Evolutionary conservation across 2,888 invertebrate species (phyloP).

Genomic region (Protula sp.): DNA sequence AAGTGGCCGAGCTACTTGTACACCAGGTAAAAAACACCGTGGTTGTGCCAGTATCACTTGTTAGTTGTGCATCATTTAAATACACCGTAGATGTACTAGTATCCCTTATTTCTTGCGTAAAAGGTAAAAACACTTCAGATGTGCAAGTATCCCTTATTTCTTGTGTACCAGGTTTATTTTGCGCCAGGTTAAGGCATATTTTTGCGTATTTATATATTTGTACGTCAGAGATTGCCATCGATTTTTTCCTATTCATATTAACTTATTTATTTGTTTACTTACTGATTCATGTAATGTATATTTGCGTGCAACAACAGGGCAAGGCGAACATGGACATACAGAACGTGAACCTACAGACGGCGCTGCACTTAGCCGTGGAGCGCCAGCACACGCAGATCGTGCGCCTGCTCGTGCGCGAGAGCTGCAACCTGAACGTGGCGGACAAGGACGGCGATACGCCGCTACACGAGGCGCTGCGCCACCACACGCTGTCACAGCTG

Average conservation of each 20-base stretch:
- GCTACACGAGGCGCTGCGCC: constrained; percentile 82
- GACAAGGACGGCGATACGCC: constrained; percentile 95
- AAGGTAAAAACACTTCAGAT: neutral
- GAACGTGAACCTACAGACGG: constrained; percentile 78
- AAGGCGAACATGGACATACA: constrained; percentile 91
- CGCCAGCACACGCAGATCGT: constrained; percentile 97
- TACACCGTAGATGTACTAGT: neutral
- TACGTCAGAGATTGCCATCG: too few species aligned
- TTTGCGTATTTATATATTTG: too few species aligned
- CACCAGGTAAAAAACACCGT: constrained; percentile 55
- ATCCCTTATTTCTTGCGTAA: neutral
- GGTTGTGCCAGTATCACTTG: too few species aligned
- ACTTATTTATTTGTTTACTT: too few species aligned
- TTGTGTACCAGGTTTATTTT: too few species aligned
- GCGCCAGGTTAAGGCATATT: too few species aligned
- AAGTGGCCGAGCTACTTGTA: constrained; percentile 78
- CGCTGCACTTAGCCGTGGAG: constrained; percentile 83
- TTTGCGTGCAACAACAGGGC: too few species aligned
- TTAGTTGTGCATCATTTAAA: neutral
- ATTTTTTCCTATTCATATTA: too few species aligned
- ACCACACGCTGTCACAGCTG: constrained; percentile 92
- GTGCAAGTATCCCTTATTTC: too few species aligned
- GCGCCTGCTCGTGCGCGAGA: constrained; percentile 84
- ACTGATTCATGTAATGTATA: too few species aligned
- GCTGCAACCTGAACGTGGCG: constrained; percentile 87